Base-by-base conservation (phyloP, 2,797 vertebrate species). In the Apogon talboti region DNA sequence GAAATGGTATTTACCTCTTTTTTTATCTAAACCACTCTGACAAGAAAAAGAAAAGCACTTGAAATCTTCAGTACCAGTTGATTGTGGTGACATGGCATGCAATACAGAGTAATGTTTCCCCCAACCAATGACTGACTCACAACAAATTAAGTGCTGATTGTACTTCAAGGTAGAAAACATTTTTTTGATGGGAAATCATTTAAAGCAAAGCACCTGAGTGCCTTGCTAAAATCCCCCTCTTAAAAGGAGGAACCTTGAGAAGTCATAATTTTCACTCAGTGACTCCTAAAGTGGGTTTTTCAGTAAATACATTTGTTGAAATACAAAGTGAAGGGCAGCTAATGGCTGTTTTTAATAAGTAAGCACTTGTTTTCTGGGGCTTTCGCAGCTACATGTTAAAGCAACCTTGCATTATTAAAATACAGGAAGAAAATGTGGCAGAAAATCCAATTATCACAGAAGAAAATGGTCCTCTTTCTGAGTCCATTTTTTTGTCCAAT, bases 181-280 rank as follows among this genome's bases (percentile, higher is more conserved):
- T 74, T 45, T 82, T 79, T 78, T 79, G 79, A 92, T 74, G 61
- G 69, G 83, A 86, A 84, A 71, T 74, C 66, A 82, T 83, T 92
- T 48, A 87, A 53, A 85, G 67, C 49, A 37, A 65, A 82, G 72
- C 84, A 75, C 54, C 77, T 66, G 77, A 79, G 72, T 42, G 66
- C 66, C 28, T 56, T 53, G 59, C 55, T 78, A 71, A 81, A 82
- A 87, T 30, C 65, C 64, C 64, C 51, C 72, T 65, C 67, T 84
- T 45, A 76, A 82, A 86, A 79, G 50, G 55, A 77, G 53, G 68
- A 75, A 87, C 89, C 89, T 91, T 91, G 86, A 87, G 71, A 85
- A 85, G 63, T 83, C 72, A 54, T 70, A 50, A 83, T 73, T 84
- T 86, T 76, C 71, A 51, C 74, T 83, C 56, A 38, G 45, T 67